A percentile compares a stretch with the other conserved stretches of the same genome.
Conservation (phyloP, 2,113 vertebrate genomes). For the Salvelinus namaycush region DNA sequence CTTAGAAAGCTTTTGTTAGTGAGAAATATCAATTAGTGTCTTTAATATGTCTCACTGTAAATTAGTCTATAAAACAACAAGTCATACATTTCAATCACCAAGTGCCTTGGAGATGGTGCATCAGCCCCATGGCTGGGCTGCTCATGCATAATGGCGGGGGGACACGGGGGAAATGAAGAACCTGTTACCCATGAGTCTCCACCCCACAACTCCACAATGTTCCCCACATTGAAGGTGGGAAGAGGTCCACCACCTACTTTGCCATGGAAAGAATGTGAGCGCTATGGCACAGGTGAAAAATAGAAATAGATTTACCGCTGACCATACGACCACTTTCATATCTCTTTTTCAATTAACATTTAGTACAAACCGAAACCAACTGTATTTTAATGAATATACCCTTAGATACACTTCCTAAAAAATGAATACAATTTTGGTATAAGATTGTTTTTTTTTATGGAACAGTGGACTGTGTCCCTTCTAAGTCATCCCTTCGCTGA, state of each 20-base stretch:
- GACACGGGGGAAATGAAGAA: slow-evolving; percentile 56
- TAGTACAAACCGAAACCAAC: too few relatives aligned
- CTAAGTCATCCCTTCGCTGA: too few relatives aligned
- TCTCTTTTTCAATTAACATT: too few relatives aligned
- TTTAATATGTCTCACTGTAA: slow-evolving; percentile 45
- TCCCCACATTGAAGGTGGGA: slow-evolving; percentile 75
- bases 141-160: slow-evolving; percentile 64
- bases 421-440: too few relatives aligned
- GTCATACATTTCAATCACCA: slow-evolving; percentile 72
- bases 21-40: slow-evolving; percentile 34
- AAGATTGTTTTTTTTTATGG: too few relatives aligned
- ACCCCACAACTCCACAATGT: slow-evolving; percentile 76
- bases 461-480: too few relatives aligned
- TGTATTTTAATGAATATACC: too few relatives aligned
- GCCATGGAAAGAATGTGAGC: slow-evolving; percentile 70
- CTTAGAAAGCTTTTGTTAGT: slow-evolving; percentile 31
- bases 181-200: slow-evolving; percentile 75
- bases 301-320: slow-evolving; percentile 15
- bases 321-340: too few relatives aligned
- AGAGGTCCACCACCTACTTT: slow-evolving; percentile 66
- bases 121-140: slow-evolving; percentile 59
- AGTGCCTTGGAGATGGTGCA: slow-evolving; percentile 60
- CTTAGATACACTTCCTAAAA: too few relatives aligned
- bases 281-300: slow-evolving; percentile 53
- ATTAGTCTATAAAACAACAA: slow-evolving; percentile 33